Percentiles rank a stretch among this genome's conserved stretches.
These are phyloP conservation scores for Agriopis marginaria DNA, from an alignment of 2,888 invertebrate species.

Conservation along the genomic window DNA sequence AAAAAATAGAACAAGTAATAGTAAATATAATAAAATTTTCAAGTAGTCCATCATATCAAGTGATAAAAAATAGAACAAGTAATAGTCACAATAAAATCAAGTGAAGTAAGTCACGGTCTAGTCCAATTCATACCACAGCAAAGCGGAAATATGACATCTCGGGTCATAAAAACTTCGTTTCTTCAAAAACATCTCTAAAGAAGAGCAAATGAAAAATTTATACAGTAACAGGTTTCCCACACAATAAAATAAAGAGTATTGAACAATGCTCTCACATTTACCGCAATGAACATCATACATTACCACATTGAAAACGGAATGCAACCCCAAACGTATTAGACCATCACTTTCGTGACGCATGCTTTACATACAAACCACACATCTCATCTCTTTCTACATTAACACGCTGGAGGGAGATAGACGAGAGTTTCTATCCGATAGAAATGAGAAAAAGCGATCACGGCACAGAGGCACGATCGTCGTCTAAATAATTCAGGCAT, in stretches of 20 bases:
- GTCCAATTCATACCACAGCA: too few species aligned
- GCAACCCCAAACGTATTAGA: slow-evolving; percentile 71
- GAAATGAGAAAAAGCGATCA: slow-evolving; percentile 82
- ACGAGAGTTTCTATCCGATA: slow-evolving; percentile 65
- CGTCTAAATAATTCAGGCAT: slow-evolving; percentile 84
- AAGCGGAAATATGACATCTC: not conserved
- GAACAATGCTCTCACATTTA: slow-evolving; percentile 22
- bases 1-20: too few species aligned
- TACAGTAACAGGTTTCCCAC: slow-evolving; percentile 14
- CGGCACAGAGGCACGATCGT: slow-evolving; percentile 82
- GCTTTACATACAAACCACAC: slow-evolving; percentile 67
- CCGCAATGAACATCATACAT: slow-evolving; percentile 55
- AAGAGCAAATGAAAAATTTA: slow-evolving; percentile 9
- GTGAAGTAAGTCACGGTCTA: too few species aligned
- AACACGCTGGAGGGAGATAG: slow-evolving; percentile 53
- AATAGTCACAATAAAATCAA: too few species aligned
- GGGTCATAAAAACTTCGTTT: not conserved
- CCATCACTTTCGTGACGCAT: slow-evolving; percentile 71
- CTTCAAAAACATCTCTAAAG: not conserved
- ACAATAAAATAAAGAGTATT: slow-evolving; percentile 23
- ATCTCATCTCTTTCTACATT: slow-evolving; percentile 55
- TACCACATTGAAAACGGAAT: slow-evolving; percentile 61
- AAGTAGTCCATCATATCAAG: too few species aligned
- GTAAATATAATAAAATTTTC: too few species aligned
- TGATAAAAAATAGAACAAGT: too few species aligned